Conservation (phyloP, 2,797 vertebrate genomes). For the Mareca penelope region DNA sequence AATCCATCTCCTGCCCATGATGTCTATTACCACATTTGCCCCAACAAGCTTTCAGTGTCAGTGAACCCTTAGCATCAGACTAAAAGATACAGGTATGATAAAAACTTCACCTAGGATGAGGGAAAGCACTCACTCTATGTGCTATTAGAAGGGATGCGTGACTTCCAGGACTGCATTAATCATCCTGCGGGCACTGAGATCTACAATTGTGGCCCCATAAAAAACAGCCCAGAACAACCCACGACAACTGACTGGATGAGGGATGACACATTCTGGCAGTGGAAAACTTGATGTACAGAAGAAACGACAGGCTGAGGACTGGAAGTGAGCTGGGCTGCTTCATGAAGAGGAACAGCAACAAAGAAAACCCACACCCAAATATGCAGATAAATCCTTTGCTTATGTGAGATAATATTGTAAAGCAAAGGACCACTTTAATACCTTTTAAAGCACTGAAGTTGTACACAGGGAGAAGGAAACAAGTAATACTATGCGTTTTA, state of each 20-base stretch:
- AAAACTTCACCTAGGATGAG: neutral
- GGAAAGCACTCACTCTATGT: neutral
- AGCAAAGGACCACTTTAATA: neutral
- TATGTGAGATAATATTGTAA: neutral
- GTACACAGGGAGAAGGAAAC: neutral
- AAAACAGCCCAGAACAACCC: neutral
- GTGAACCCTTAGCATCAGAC: neutral
- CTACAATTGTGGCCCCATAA: neutral
- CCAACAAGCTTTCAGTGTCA: neutral
- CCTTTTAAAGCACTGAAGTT: neutral
- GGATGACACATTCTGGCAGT: neutral
- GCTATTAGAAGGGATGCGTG: neutral
- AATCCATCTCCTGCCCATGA: neutral
- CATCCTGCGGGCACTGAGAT: neutral
- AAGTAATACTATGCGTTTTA: neutral
- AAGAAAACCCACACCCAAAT: neutral
- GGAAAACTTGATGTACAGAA: slow-evolving; percentile 16
- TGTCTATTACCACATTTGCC: neutral
- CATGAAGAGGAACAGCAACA: neutral
- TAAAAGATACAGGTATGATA: neutral
- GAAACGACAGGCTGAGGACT: slow-evolving; percentile 12
- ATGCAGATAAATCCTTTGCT: neutral
- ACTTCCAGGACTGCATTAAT: neutral
- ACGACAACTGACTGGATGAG: neutral
- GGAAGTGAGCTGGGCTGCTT: neutral